Conservation (phyloP, 2,113 vertebrate species). For the Aphelocoma coerulescens region DNA sequence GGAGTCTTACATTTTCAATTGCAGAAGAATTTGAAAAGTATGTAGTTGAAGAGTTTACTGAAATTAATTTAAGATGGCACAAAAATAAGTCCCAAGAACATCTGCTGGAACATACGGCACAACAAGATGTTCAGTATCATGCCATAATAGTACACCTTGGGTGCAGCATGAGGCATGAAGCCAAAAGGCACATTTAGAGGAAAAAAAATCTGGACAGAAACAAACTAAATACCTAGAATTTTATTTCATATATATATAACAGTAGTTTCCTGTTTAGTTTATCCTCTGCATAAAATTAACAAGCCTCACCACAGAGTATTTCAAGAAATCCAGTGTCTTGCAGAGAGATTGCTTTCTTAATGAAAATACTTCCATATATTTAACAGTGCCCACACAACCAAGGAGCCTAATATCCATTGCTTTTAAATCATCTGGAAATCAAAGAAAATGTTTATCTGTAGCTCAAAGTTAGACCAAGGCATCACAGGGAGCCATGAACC, state of each 20-base stretch:
- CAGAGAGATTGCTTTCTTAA: not conserved
- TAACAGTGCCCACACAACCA: not conserved
- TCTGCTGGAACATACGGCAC: not conserved
- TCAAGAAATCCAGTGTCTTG: not conserved
- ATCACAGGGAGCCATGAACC: not conserved
- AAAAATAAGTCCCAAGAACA: slow-evolving; percentile 28
- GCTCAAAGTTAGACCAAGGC: not conserved
- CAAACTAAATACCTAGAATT: not conserved
- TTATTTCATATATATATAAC: not conserved
- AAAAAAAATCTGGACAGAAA: not conserved
- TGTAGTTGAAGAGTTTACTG: not conserved
- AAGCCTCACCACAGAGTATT: not conserved
- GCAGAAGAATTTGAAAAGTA: not conserved
- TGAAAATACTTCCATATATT: not conserved
- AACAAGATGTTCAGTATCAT: not conserved
- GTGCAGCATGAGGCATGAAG: not conserved
- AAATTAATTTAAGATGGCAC: not conserved
- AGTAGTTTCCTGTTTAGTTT: not conserved
- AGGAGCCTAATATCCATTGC: not conserved
- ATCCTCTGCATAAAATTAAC: not conserved
- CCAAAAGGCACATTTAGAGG: not conserved
- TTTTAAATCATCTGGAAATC: not conserved
- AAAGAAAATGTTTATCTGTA: not conserved
- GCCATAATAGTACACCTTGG: slow-evolving; percentile 11
- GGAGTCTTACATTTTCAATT: not conserved